Evolutionary conservation across 2,888 invertebrate species (phyloP), one percentile per base, ranked within the genome.

Genomic region (Dynastes hyllus): DNA sequence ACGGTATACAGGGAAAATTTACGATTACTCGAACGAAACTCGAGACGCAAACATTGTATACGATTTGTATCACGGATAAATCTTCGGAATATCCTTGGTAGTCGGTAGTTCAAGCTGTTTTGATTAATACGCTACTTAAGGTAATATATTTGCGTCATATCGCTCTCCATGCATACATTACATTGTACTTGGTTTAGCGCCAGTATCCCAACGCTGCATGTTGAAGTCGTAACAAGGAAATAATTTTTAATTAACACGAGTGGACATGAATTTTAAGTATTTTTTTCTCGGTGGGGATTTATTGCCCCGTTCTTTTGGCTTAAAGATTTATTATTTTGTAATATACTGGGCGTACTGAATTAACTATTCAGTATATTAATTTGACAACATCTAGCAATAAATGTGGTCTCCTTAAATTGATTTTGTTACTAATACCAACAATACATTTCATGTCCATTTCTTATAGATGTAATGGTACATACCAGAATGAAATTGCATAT

Each of bases 91-190:
- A 45, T 69, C 22, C 51, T 69, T 51, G 27, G 29, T 22, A 22
- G 27, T 22, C 40, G 27, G 9, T 66, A 40, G 69, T 45, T 6
- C 69, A 9, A 2, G 69, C 50, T 27, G 69, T 27, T 69, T 69
- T 69, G 69, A 69, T 69, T 69, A 69, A 69, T 69, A 51, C 50
- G 45, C 69, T 5, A 69, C 69, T 69, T 50, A 45, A 69, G 22
- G 22, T 69, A 69, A 69, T 69, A 50, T 50, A 69, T 69, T 50
- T 37, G 22, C 29, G 29, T 51, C 50, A 69, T 50, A 69, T 69
- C 69, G 50, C 2, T 69, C 50, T 22, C 69, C 45, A 13, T 50
- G 27, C 27, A 50, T 69, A 22, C 27, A 50, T 61, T 61, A 61
- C 1, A 9, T 29, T 22, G 29, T 5, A 11, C 61, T 51, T 50